Conservation (phyloP, 2,888 invertebrate genomes). For the Tortricodes alternella region DNA sequence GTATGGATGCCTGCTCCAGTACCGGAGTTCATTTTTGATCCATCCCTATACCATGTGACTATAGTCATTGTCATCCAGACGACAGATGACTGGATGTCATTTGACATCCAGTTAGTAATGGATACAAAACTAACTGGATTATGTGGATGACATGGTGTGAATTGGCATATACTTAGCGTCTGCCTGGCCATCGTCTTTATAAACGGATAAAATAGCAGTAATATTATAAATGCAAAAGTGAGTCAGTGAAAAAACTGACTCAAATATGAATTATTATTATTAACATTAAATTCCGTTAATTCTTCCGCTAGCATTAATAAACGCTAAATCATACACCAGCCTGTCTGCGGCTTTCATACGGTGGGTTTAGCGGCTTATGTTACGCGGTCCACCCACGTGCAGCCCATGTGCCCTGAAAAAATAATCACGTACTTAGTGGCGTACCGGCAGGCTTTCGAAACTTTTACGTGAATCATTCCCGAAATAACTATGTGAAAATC, state of each 20-base stretch:
- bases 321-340: constrained; percentile 12
- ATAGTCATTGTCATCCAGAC: no score
- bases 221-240: no score
- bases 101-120: no score
- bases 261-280: background rate
- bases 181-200: no score
- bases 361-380: background rate
- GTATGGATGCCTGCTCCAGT: no score
- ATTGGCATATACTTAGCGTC: no score
- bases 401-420: constrained; percentile 17
- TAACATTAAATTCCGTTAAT: background rate
- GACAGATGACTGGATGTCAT: no score
- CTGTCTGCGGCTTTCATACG: constrained; percentile 6
- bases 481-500: background rate
- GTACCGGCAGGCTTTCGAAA: background rate
- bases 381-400: constrained; percentile 4
- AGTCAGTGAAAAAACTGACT: background rate
- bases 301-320: background rate
- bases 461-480: constrained; percentile 1
- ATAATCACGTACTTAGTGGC: constrained; percentile 4
- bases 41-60: no score
- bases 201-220: no score
- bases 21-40: no score
- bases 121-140: no score
- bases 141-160: no score